Evolutionary conservation across 2,888 invertebrate genomes (phyloP).

Genomic region (Dinocampus coccinellae): DNA sequence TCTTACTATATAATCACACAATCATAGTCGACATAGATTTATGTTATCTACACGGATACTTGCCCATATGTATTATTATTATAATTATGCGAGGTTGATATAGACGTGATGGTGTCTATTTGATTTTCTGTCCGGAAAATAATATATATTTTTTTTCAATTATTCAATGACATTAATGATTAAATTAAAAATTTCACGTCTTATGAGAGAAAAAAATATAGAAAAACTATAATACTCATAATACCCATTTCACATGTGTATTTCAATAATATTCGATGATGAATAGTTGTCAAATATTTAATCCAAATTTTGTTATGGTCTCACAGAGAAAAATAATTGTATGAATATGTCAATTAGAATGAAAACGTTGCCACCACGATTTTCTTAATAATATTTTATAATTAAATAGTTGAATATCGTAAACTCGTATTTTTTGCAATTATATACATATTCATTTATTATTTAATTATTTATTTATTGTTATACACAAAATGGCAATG

Average conservation of each 20-base stretch:
- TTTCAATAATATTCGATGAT: constrained; percentile 50
- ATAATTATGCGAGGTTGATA: neutral
- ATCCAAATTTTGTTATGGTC: neutral
- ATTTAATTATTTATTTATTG: no score
- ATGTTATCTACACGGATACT: neutral
- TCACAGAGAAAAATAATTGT: neutral
- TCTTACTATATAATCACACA: no score
- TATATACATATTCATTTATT: neutral
- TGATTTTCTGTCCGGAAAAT: neutral
- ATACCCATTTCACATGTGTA: constrained; percentile 19
- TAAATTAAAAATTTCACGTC: no score
- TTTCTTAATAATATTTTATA: neutral
- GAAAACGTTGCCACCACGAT: neutral
- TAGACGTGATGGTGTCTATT: neutral
- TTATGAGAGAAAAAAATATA: constrained; percentile 10
- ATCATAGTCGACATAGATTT: neutral
- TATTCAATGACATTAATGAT: no score
- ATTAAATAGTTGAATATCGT: neutral
- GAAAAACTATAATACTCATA: constrained; percentile 4
- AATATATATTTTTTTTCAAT: neutral
- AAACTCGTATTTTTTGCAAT: no score
- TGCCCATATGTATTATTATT: neutral
- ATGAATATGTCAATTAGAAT: neutral
- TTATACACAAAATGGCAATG: no score
- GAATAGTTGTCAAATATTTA: neutral